Evolutionary conservation across 2,888 invertebrate species (phyloP).

Genomic region (Campopleginae sp.): DNA sequence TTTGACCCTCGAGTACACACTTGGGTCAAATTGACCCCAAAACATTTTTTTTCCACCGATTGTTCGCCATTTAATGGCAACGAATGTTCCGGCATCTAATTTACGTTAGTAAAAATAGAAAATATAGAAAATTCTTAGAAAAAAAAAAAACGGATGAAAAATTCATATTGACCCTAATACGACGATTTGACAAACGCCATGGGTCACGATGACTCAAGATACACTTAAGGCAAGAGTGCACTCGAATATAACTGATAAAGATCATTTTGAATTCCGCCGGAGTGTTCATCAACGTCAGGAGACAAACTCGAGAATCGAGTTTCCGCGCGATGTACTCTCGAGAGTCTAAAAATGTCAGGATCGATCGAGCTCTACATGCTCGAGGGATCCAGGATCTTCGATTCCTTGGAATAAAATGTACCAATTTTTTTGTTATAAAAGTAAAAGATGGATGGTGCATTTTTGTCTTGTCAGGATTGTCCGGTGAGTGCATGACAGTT

Average conservation of each 20-base stretch:
- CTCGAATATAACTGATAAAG: constrained; percentile 15
- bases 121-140: neutral
- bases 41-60: no score
- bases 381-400: constrained; percentile 17
- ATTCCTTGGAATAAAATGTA: constrained; percentile 62
- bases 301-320: constrained; percentile 26
- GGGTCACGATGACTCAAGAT: no score
- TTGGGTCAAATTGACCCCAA: no score
- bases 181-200: no score
- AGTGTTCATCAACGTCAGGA: constrained; percentile 39
- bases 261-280: constrained; percentile 2
- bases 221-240: neutral
- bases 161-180: no score
- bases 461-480: constrained; percentile 32
- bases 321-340: constrained; percentile 19
- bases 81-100: no score
- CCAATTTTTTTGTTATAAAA: constrained; percentile 15
- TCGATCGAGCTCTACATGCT: constrained; percentile 38
- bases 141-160: neutral
- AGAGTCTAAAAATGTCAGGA: constrained; percentile 44
- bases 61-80: no score
- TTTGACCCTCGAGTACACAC: no score
- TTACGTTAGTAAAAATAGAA: no score
- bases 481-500: constrained; percentile 47
- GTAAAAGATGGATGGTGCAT: constrained; percentile 11